Conservation (phyloP, 2,113 vertebrate genomes). For the Odocoileus virginianus region DNA sequence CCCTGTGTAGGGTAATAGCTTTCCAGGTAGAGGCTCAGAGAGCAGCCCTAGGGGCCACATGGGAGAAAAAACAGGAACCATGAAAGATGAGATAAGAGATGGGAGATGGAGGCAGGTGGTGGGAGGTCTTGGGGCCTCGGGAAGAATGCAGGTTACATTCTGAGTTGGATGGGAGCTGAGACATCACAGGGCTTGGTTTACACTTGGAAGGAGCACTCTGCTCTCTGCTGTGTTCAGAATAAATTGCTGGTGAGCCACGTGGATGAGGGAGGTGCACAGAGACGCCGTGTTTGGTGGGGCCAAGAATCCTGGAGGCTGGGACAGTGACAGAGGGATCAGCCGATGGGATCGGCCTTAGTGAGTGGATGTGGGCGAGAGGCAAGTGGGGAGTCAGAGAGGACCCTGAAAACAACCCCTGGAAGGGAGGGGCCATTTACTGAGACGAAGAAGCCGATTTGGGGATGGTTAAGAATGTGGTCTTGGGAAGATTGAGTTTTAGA, state of each 20-base stretch:
- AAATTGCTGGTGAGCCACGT: accelerated
- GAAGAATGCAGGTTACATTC: neutral
- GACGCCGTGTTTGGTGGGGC: accelerated
- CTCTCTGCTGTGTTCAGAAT: neutral
- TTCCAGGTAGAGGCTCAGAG: neutral
- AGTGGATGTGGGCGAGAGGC: neutral
- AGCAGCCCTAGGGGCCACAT: no score
- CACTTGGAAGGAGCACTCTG: neutral
- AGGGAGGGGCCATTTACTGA: accelerated
- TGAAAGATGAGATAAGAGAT: no score
- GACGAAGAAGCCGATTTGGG: neutral
- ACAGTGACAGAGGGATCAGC: neutral
- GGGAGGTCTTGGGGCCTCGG: neutral
- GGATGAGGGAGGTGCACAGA: neutral
- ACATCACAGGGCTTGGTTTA: neutral
- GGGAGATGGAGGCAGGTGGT: neutral
- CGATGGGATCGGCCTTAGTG: accelerated
- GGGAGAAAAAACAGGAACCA: neutral
- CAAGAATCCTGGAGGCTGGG: neutral
- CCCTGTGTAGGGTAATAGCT: accelerated
- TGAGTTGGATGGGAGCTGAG: no score
- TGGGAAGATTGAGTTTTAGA: neutral
- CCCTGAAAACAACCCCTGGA: neutral
- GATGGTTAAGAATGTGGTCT: neutral
- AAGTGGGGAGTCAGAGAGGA: neutral